A percentile compares a stretch with the other conserved stretches of the same genome.
Evolutionary conservation across 2,888 invertebrate species (phyloP).

Genomic region (Oligia fasciuncula): DNA sequence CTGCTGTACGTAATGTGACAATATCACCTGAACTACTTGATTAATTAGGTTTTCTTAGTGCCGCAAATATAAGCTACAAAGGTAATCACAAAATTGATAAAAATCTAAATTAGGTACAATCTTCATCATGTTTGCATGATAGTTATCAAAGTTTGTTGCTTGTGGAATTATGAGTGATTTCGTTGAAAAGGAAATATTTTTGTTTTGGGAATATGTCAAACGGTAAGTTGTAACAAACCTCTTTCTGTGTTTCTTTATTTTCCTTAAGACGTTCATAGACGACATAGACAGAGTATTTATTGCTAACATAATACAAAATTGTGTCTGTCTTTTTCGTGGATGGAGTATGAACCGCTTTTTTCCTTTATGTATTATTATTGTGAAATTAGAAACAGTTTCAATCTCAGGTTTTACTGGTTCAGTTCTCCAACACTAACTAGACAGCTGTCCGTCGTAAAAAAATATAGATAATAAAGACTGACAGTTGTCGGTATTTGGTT

Average conservation of each 20-base stretch:
- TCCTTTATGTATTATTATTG: not conserved
- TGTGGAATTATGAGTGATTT: conserved; percentile 75
- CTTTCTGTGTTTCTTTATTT: conserved; percentile 15
- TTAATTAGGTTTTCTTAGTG: conserved; percentile 12
- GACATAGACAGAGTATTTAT: conserved; percentile 3
- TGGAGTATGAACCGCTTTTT: not conserved
- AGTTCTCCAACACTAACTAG: not conserved
- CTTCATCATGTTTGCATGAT: conserved; percentile 56
- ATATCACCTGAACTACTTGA: conserved; percentile 1
- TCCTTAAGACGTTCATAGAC: not conserved
- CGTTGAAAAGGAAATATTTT: conserved; percentile 82
- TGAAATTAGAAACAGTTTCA: too few relatives aligned
- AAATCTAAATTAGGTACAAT: conserved; percentile 55
- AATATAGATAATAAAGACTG: not conserved
- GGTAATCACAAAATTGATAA: conserved; percentile 45
- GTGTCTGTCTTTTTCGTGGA: not conserved
- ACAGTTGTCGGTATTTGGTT: not conserved
- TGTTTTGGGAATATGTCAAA: conserved; percentile 88
- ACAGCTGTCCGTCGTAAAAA: not conserved
- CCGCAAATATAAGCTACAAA: conserved; percentile 17
- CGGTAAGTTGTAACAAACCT: conserved; percentile 75
- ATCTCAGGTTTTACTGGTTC: not conserved
- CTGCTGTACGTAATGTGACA: conserved; percentile 16
- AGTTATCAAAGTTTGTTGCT: conserved; percentile 42
- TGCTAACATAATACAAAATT: conserved; percentile 18